Evolutionary conservation across 2,888 invertebrate genomes (phyloP), one percentile per base, ranked within the genome.

Genomic region (Cremastobaeus sp.): DNA sequence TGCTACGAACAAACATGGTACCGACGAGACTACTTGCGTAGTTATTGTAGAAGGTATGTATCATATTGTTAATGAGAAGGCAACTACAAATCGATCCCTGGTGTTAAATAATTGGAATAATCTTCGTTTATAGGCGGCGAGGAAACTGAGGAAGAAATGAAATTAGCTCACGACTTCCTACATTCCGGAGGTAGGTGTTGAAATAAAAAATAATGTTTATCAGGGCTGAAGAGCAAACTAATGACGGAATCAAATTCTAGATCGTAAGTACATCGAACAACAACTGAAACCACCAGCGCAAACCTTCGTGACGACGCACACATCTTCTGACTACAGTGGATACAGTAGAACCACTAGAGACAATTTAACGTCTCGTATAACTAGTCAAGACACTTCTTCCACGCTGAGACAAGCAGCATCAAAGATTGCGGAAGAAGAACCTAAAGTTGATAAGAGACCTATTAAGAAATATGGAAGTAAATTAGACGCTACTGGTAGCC

Each of bases 1-100:
- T 28, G 99, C 99, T 12, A 94, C 94, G 78, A 99, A 99, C 89
- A 91, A 92, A 52, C 96, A 98, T 85, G 99, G 99, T 81, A 93
- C 93, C 21, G 98, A 98, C 83, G 98, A 99, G 90, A 98, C 98
- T 11, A 93, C 92, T 76, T 97, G 97, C 88, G 96, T 97, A 79
- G 96, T 98, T 68, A 96, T 97, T 83, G 97, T 98, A 82, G 98
- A 98, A 92, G 97, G 96, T 92, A 90, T 78, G 37, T 12, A n/a
- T n/a, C n/a, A n/a, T n/a, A n/a, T n/a, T n/a, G n/a, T n/a, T n/a
- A n/a, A n/a, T n/a, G n/a, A n/a, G n/a, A n/a, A n/a, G n/a, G n/a
- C n/a, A n/a, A n/a, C n/a, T n/a, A n/a, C n/a, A n/a, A n/a, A n/a
- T n/a, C n/a, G n/a, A n/a, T n/a, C n/a, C n/a, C n/a, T n/a, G n/a